Base-by-base conservation (phyloP, 2,888 invertebrate genomes). In the Eilema griseolum region DNA sequence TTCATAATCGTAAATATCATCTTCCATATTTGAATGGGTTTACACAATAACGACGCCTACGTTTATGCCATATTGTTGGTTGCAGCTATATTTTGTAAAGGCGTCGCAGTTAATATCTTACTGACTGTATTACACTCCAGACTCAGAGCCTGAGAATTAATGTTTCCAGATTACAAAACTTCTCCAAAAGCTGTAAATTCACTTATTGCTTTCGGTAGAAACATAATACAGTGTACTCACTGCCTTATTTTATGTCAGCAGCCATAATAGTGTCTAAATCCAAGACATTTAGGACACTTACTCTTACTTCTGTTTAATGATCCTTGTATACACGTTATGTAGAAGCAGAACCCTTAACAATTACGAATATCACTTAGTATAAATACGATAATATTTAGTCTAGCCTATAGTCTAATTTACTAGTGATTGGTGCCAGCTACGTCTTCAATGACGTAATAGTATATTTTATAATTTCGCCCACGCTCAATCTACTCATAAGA, bases 401-500 rank as follows among this genome's bases (percentile, higher is more conserved):
- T 52, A n/a, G 52, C 10, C n/a, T 52, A n/a, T 10, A 11, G 37
- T 31, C 31, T 61, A 61, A 31, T 5, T 7, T 4, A 28, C 33
- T 24, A 61, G 41, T 69, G 33, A 66, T 73, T 71, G 62, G 68
- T 75, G 71, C 75, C 71, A 61, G 57, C 65, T n/a, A 24, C 16
- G 31, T 60, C 26, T 66, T 52, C 57, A 20, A 81, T 71, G 72
- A 69, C 61, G 71, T 65, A 67, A 73, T 66, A 37, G 24, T 37
- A 52, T 24, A 65, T 56, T 61, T 52, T 10, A 52, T 52, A 52
- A 52, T 70, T 67, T 71, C 72, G 62, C 71, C 79, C 61, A 76
- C 82, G n/a, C 71, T 61, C 41, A 61, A 70, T 60, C 77, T 72
- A 73, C 31, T 14, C 1, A 14, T 23, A 65, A 65, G n/a, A 71